A percentile compares a stretch with the other conserved stretches of the same genome.
phyloP scores from a whole-genome alignment of 2,797 vertebrate species.

The Notolabrus celidotus region DNA sequence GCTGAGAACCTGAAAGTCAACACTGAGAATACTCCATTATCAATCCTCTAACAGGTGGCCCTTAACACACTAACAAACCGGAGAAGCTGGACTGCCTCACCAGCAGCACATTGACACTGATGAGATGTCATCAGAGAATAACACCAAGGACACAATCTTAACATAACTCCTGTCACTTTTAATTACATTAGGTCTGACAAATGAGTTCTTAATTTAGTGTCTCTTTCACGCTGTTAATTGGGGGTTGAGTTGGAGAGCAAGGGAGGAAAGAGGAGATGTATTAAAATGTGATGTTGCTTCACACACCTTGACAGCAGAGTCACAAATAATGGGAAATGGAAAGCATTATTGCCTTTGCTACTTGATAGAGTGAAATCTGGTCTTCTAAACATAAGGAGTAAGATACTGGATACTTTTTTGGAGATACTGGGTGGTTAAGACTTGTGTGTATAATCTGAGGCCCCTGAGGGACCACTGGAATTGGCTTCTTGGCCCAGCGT shows the following conservation, averaged over 20 bases:
- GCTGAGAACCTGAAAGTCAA: conserved; percentile 19
- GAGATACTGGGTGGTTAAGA: not conserved
- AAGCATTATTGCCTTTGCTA: not conserved
- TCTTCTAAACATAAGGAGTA: not conserved
- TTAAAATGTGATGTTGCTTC: not conserved
- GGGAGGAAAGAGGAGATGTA: conserved; percentile 8
- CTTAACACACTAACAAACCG: conserved; percentile 18
- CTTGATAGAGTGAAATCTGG: not conserved
- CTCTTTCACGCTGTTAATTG: conserved; percentile 34
- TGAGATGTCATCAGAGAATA: conserved; percentile 24
- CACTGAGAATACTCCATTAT: conserved; percentile 29
- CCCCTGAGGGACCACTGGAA: conserved; percentile 4
- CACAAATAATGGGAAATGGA: conserved; percentile 4
- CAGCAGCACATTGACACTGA: conserved; percentile 11
- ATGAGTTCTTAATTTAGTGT: conserved; percentile 36
- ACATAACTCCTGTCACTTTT: conserved; percentile 35
- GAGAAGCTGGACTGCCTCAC: not conserved
- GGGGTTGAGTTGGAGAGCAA: not conserved
- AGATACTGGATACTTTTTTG: not conserved
- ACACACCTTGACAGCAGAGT: not conserved
- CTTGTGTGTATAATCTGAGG: not conserved
- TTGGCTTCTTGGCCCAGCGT: conserved; percentile 20
- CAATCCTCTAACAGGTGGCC: conserved; percentile 55
- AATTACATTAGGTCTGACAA: conserved; percentile 36
- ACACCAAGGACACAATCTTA: conserved; percentile 37